A percentile compares a stretch with the other conserved stretches of the same genome.
phyloP scores from a whole-genome alignment of 1,140 invertebrate species.

The Bombus terrestris region DNA sequence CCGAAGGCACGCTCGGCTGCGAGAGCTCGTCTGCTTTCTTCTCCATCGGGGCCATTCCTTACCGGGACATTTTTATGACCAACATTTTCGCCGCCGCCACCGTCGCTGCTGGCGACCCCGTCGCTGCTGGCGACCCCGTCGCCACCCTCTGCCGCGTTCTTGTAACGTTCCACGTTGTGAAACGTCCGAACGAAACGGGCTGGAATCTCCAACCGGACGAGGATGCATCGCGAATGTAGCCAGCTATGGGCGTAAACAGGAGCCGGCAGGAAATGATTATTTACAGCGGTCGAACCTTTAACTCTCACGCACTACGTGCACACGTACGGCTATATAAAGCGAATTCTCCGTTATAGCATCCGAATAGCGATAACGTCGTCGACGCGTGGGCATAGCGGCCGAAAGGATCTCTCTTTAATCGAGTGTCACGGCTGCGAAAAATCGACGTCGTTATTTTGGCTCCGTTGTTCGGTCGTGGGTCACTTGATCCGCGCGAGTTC shows the following conservation, averaged over 20 bases:
- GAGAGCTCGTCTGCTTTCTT: constrained; percentile 40
- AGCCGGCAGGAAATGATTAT: constrained; percentile 65
- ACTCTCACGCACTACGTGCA: constrained; percentile 2
- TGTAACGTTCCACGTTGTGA: no score
- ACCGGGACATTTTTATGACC: constrained; percentile 71
- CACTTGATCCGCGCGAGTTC: not conserved
- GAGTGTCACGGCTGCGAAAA: no score
- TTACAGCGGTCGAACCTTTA: constrained; percentile 51
- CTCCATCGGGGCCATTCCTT: constrained; percentile 61
- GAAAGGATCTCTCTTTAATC: not conserved
- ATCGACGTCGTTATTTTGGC: not conserved
- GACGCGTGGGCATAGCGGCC: not conserved
- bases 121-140: constrained; percentile 40
- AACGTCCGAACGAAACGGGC: not conserved
- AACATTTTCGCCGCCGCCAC: constrained; percentile 59
- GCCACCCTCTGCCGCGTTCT: not conserved
- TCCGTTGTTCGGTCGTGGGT: not conserved
- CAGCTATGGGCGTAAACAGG: constrained; percentile 50
- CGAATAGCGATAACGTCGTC: constrained; percentile 10
- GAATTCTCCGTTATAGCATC: not conserved
- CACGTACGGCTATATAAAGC: not conserved
- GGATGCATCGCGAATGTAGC: not conserved
- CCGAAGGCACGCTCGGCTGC: constrained; percentile 32
- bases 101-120: constrained; percentile 6
- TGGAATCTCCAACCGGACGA: constrained; percentile 40